phyloP scores from a whole-genome alignment of 2,888 invertebrate species.

The Acleris cristana region DNA sequence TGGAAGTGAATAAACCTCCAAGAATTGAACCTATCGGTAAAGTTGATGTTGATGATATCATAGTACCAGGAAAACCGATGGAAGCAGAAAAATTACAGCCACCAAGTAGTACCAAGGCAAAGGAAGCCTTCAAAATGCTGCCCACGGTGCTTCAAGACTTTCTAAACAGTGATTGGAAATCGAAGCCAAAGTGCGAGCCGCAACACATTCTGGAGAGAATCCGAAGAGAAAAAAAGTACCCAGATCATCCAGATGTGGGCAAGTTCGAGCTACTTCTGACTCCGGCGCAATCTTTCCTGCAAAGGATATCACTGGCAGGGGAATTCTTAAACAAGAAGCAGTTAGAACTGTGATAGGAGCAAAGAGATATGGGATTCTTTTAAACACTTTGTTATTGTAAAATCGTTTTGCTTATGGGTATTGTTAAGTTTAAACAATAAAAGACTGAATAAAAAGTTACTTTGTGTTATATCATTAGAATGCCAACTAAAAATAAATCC shows the following conservation, averaged over 20 bases:
- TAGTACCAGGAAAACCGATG: constrained; percentile 55
- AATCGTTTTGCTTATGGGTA: constrained; percentile 16
- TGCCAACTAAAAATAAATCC: too few species aligned
- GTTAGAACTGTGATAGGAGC: constrained; percentile 57
- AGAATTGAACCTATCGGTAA: constrained; percentile 43
- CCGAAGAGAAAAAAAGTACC: constrained; percentile 84
- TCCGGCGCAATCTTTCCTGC: constrained; percentile 91
- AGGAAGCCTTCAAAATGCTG: constrained; percentile 72
- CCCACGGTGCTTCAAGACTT: constrained; percentile 84
- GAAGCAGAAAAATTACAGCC: constrained; percentile 55
- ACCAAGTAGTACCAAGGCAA: constrained; percentile 66
- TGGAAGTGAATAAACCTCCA: constrained; percentile 28
- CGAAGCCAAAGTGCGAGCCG: constrained; percentile 86
- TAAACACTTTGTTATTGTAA: not conserved
- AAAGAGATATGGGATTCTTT: not conserved
- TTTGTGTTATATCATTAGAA: not conserved
- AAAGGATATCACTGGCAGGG: constrained; percentile 90
- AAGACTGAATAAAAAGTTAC: constrained; percentile 41
- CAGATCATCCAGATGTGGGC: constrained; percentile 83
- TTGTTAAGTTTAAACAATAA: constrained; percentile 41
- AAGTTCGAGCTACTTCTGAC: constrained; percentile 90
- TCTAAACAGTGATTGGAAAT: constrained; percentile 76
- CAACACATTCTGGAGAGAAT: constrained; percentile 89
- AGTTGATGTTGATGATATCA: constrained; percentile 73
- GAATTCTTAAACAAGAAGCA: constrained; percentile 86